Evolutionary conservation across 2,113 vertebrate species (phyloP), one percentile per base, ranked within the genome.

Genomic region (Psittacula cyanocephala): DNA sequence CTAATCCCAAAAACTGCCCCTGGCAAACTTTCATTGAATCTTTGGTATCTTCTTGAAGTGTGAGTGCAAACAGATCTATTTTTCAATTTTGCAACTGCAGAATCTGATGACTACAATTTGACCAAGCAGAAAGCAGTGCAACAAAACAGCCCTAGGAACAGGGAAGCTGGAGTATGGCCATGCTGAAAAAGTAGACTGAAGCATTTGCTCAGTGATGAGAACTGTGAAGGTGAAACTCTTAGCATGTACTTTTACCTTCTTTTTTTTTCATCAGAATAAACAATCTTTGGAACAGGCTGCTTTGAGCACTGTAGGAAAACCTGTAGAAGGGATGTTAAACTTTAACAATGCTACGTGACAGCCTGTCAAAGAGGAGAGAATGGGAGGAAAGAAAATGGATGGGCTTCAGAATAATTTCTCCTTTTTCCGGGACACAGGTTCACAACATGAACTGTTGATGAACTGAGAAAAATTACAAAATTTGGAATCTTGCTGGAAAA

Each of bases 201-300:
- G 3, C 0, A 11, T 28, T 62, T 41, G 11, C 6, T 31, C 16
- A 31, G 0, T 13, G 28, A 5, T 8, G 50, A 55, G 52, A 80
- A 25, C 11, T 52, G 35, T 17, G 4, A 10, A 81, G 22, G 13
- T 28, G 24, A 57, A 85, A 16, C 27, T 52, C 37, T 60, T 44
- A 59, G 35, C 9, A 5, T 43, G 13, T 29, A 7, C 23, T 63
- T 43, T 9, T 47, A 53, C 25, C 29, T 49, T 47, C 12, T 6
- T 43, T 47, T 43, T 47, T 81, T 69, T 39, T 39, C 13, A 9
- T 33, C n/a, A 65, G 28, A 63, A 43, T 63, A 35, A 65, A 37
- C 15, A 33, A 39, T 46, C 13, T 68, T 71, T 67, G 60, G 78
- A 43, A 13, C 24, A 35, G 27, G 29, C 14, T 69, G 39, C 49